These are phyloP conservation scores for Neoarius graeffei DNA, from an alignment of 2,113 vertebrate genomes.

Conservation along the genomic window DNA sequence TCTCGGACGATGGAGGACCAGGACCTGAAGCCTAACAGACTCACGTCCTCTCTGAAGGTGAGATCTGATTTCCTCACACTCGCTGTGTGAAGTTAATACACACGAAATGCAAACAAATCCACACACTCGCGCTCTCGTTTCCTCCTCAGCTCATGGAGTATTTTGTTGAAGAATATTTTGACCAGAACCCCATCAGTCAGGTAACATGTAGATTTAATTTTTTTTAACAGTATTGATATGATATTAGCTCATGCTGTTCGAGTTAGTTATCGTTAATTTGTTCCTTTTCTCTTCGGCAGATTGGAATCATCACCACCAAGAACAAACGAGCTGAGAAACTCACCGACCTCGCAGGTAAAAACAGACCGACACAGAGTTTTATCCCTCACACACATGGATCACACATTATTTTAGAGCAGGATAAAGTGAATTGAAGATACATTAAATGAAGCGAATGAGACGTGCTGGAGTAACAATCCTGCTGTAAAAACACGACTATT, in stretches of 20 bases:
- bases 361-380: background rate
- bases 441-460: too few species aligned
- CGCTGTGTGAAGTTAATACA: background rate
- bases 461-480: background rate
- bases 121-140: constrained; percentile 11
- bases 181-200: constrained; percentile 99
- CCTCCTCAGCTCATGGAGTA: constrained; percentile 84
- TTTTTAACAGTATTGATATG: background rate
- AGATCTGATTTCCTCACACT: background rate
- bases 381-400: background rate
- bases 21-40: constrained; percentile 90
- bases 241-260: background rate
- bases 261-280: background rate
- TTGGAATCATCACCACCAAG: constrained; percentile 93
- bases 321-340: constrained; percentile 96
- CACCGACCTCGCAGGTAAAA: constrained; percentile 91
- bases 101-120: background rate
- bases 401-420: background rate
- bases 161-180: constrained; percentile 96
- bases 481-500: background rate
- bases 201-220: constrained; percentile 66
- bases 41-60: constrained; percentile 74
- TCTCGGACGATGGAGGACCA: constrained; percentile 98
- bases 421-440: background rate
- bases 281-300: constrained; percentile 64